phyloP scores from a whole-genome alignment of 2,113 vertebrate genomes.

The Sphaerodactylus townsendi region DNA sequence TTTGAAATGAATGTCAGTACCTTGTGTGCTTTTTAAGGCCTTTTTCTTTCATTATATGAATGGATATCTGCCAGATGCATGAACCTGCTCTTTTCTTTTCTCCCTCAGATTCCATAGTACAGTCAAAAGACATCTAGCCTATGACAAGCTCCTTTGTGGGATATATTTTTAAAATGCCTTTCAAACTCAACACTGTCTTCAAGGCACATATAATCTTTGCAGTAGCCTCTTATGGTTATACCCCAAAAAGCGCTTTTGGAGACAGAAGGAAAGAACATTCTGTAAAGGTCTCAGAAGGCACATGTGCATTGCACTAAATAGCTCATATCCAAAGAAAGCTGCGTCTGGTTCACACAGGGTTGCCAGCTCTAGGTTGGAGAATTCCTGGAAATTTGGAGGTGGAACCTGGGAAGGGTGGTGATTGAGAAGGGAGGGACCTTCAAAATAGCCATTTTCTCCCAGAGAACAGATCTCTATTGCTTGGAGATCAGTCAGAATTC shows the following conservation, averaged over 20 bases:
- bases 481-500: too few relatives aligned
- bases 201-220: neutral
- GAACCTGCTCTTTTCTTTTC: conserved; percentile 33
- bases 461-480: too few relatives aligned
- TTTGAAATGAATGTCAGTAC: conserved; percentile 45
- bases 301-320: neutral
- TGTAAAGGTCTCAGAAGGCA: neutral
- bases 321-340: neutral
- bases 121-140: conserved; percentile 39
- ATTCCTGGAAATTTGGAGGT: too few relatives aligned
- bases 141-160: conserved; percentile 30
- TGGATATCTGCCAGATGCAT: conserved; percentile 19
- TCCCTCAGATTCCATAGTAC: conserved; percentile 26
- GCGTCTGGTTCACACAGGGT: too few relatives aligned
- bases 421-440: too few relatives aligned
- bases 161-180: conserved; percentile 59
- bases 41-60: conserved; percentile 23
- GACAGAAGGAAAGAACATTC: conserved; percentile 28
- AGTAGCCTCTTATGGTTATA: neutral
- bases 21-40: conserved; percentile 5
- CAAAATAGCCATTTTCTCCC: too few relatives aligned
- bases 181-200: conserved; percentile 35
- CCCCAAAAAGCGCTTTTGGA: conserved; percentile 25
- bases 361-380: too few relatives aligned
- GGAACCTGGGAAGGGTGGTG: too few relatives aligned